Conservation (phyloP, 2,888 invertebrate genomes). For the Gortyna flavago region DNA sequence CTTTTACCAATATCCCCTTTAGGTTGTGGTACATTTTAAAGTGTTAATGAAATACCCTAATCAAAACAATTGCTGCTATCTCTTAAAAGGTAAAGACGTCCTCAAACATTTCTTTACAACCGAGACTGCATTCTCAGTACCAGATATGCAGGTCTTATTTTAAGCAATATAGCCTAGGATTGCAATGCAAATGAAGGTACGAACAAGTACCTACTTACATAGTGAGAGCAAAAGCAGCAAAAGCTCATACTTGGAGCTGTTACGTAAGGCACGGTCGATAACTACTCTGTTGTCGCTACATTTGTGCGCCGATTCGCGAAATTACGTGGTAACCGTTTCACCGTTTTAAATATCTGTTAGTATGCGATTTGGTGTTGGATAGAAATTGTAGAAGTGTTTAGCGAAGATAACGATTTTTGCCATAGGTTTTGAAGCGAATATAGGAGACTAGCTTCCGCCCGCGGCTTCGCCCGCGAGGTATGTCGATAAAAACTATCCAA, state of each 20-base stretch:
- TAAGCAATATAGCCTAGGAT: conserved; percentile 33
- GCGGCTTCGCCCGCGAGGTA: too few relatives aligned
- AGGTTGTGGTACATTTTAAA: not conserved
- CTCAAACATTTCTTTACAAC: not conserved
- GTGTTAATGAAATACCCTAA: too few relatives aligned
- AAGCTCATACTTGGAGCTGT: conserved; percentile 62
- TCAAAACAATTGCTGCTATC: too few relatives aligned
- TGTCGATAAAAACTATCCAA: too few relatives aligned
- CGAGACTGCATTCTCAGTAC: conserved; percentile 6
- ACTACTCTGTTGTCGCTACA: conserved; percentile 48
- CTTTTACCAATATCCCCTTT: not conserved
- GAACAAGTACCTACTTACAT: conserved; percentile 18
- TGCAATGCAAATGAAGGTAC: conserved; percentile 62
- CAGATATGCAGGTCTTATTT: conserved; percentile 43
- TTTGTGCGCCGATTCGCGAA: conserved; percentile 55
- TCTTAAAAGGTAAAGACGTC: too few relatives aligned
- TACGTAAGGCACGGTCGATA: conserved; percentile 69
- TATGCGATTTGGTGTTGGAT: conserved; percentile 39
- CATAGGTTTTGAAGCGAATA: not conserved
- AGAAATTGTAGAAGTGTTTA: conserved; percentile 1
- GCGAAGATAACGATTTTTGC: not conserved
- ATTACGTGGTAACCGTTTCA: conserved; percentile 50
- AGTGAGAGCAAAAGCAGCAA: conserved; percentile 56
- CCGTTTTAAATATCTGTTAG: conserved; percentile 55
- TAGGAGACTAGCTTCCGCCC: too few relatives aligned